Conservation (phyloP, 2,797 vertebrate genomes). For the Phyllotis vaccarum region DNA sequence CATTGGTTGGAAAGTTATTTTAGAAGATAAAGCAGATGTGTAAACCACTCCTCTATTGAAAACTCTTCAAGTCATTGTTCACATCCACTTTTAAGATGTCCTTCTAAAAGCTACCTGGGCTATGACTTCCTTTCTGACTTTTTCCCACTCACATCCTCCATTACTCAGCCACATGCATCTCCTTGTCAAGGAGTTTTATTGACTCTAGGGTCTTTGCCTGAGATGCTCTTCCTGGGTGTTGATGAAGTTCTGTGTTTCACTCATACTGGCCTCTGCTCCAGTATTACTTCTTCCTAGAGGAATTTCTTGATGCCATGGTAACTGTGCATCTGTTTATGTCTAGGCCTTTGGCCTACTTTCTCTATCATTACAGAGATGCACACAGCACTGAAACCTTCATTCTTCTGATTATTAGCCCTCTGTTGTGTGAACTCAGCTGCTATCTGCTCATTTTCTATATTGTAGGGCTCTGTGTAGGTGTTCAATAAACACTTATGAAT, state of each 20-base stretch:
- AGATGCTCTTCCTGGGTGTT: background rate
- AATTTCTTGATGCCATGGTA: background rate
- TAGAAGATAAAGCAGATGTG: constrained; percentile 49
- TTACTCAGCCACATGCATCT: background rate
- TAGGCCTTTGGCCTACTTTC: background rate
- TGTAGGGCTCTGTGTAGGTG: background rate
- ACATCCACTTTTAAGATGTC: background rate
- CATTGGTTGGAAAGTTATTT: constrained; percentile 39
- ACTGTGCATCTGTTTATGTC: background rate
- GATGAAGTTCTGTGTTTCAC: background rate
- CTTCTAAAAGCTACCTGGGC: background rate
- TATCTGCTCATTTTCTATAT: constrained; percentile 7
- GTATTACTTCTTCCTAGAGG: constrained; percentile 22
- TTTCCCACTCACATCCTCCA: background rate
- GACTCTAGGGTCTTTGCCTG: background rate
- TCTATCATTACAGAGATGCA: background rate
- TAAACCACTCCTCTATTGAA: background rate
- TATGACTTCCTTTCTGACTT: background rate
- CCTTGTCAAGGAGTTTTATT: background rate
- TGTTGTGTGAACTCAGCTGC: background rate
- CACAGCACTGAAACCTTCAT: background rate
- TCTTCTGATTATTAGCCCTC: background rate
- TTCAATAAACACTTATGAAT: constrained; percentile 45
- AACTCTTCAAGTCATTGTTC: background rate
- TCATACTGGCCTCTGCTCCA: background rate